Evolutionary conservation across 2,888 invertebrate genomes (phyloP), one percentile per base, ranked within the genome.

Genomic region (Brachynemurus nebulosus): DNA sequence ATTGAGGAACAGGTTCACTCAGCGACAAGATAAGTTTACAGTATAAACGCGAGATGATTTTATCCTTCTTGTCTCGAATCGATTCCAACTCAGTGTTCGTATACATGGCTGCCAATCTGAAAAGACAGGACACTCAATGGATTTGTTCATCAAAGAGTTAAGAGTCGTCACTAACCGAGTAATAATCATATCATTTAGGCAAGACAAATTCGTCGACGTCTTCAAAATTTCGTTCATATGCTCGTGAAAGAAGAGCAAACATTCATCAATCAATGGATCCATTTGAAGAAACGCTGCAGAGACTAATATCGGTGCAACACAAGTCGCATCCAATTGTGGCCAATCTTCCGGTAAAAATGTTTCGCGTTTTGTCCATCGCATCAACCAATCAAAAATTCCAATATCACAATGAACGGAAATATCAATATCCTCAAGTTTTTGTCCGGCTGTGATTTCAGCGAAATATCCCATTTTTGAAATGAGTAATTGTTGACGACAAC

Each of bases 351-450:
- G 66, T 2, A 50, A 37, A 47, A 75, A 69, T 1, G 72, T 66
- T 53, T 83, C 83, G 21, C 77, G 73, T 62, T 91, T 90, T n/a
- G 93, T 86, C 89, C 93, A 95, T 51, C 81, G 78, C 85, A 95
- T 91, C 42, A 96, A 68, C 92, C 93, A 95, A 56, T 93, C 93
- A 63, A 96, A 96, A 48, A 95, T 91, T 60, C 85, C 76, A 45
- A 96, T 84, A 65, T 96, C 95, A 60, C 95, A 96, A 60, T 95
- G 95, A 1, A 96, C 95, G 0, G 92, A 92, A 52, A 96, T 95
- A 57, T 95, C 93, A 78, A 93, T 90, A 56, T 93, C 92, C 57
- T 86, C 84, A 6, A 89, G 63, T 45, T 78, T 72, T 59, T 88
- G 86, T 0, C 77, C 86, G 12, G 80, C 78, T 0, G 86, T 86